Conservation (phyloP, 1,140 invertebrate genomes). For the Scaptomyza hsui region DNA sequence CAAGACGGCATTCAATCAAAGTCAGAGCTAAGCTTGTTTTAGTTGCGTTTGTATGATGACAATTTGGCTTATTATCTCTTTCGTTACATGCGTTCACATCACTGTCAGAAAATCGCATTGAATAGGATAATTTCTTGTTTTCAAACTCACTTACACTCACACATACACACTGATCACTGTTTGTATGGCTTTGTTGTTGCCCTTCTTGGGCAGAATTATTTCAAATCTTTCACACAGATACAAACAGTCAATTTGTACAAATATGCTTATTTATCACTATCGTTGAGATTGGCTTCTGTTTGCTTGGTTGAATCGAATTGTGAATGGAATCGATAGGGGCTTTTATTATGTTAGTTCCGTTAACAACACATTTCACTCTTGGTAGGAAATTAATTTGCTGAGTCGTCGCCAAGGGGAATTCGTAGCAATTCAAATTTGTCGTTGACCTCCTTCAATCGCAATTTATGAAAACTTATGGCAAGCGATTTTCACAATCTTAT, state of each 20-base stretch:
- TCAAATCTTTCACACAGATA: not conserved
- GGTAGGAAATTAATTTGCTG: slow-evolving; percentile 47
- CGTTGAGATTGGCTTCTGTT: slow-evolving; percentile 26
- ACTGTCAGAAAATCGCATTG: slow-evolving; percentile 49
- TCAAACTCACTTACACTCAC: not conserved
- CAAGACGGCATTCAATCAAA: slow-evolving; percentile 17
- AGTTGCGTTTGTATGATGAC: not conserved
- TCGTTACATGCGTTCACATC: slow-evolving; percentile 36
- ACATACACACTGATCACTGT: slow-evolving; percentile 13
- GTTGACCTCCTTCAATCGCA: slow-evolving; percentile 44
- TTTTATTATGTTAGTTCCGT: slow-evolving; percentile 21
- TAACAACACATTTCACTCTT: slow-evolving; percentile 11
- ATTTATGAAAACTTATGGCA: slow-evolving; percentile 57
- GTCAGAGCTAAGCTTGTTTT: slow-evolving; percentile 8
- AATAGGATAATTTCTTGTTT: slow-evolving; percentile 16
- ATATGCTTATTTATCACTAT: slow-evolving; percentile 38
- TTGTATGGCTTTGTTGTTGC: slow-evolving; percentile 14
- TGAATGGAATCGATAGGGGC: slow-evolving; percentile 5
- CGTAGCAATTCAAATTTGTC: slow-evolving; percentile 41
- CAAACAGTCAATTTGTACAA: not conserved
- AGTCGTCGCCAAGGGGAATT: slow-evolving; percentile 35
- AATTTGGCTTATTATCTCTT: slow-evolving; percentile 34
- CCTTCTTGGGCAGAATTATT: slow-evolving; percentile 16
- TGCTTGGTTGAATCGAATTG: slow-evolving; percentile 19
- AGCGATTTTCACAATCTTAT: slow-evolving; percentile 57